A percentile compares a stretch with the other conserved stretches of the same genome.
Conservation (phyloP, 2,888 invertebrate species). For the Aphelenchoides bicaudatus region DNA sequence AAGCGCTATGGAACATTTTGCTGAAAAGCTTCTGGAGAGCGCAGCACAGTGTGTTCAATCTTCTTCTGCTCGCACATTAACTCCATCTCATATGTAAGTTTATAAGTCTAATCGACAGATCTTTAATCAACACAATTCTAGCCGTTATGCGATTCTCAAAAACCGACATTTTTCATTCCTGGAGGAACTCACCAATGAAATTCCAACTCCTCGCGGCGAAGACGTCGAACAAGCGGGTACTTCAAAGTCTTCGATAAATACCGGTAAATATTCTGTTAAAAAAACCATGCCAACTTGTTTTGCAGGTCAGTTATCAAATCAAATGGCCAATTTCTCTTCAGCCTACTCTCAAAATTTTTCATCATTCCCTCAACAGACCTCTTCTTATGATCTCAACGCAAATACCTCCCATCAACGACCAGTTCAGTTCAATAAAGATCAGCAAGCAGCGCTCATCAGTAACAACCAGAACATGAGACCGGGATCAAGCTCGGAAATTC, state of each 20-base stretch:
- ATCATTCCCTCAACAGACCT: not conserved
- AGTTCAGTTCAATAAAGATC: not conserved
- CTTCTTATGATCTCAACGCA: constrained; percentile 9
- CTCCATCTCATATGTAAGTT: constrained; percentile 54
- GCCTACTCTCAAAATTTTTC: no score
- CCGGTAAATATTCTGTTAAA: no score
- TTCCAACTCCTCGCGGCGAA: constrained; percentile 26
- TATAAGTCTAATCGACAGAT: not conserved
- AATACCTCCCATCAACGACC: not conserved
- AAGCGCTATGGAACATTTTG: constrained; percentile 59
- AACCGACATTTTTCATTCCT: constrained; percentile 52
- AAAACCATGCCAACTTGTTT: not conserved
- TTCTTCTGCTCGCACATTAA: constrained; percentile 44
- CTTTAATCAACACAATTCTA: no score
- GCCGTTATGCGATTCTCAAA: constrained; percentile 46
- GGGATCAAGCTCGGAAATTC: no score
- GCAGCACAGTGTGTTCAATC: constrained; percentile 32
- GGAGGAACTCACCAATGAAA: constrained; percentile 44
- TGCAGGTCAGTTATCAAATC: not conserved
- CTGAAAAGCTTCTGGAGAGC: constrained; percentile 53
- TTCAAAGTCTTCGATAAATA: not conserved
- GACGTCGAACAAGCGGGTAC: no score
- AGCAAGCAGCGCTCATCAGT: no score
- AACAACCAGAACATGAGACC: no score
- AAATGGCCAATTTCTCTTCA: not conserved